phyloP scores from a whole-genome alignment of 2,888 invertebrate species.

The Drosophila fulvimacula region DNA sequence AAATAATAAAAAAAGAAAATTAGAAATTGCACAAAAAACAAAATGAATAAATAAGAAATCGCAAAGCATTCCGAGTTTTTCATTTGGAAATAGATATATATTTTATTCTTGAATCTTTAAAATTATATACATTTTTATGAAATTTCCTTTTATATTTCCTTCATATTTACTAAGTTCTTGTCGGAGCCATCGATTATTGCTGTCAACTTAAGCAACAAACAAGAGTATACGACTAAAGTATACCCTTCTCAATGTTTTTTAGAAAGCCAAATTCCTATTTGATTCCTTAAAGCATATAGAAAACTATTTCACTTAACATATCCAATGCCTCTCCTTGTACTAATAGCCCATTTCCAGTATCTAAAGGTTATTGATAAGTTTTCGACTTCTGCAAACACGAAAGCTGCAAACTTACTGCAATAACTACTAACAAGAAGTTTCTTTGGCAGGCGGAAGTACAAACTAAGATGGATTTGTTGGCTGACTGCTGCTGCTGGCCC shows the following conservation, averaged over 20 bases:
- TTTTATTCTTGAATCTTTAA: too few relatives aligned
- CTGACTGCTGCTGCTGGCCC: background rate
- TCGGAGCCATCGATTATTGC: background rate
- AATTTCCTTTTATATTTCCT: too few relatives aligned
- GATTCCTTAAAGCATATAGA: background rate
- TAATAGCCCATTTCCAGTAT: background rate
- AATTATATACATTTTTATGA: too few relatives aligned
- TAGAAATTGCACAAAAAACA: background rate
- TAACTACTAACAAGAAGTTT: constrained; percentile 34
- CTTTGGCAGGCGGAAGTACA: constrained; percentile 48
- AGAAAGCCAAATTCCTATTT: background rate
- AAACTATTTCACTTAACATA: background rate
- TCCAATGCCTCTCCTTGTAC: background rate
- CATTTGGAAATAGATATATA: too few relatives aligned
- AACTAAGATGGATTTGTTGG: constrained; percentile 49
- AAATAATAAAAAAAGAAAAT: background rate
- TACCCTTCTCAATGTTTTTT: background rate
- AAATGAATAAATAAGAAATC: background rate
- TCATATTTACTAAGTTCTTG: background rate
- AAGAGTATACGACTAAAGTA: background rate
- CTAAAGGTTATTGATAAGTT: constrained; percentile 1
- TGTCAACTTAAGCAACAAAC: background rate
- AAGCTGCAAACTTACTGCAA: constrained; percentile 21
- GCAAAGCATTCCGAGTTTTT: too few relatives aligned
- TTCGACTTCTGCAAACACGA: constrained; percentile 13